Base-by-base conservation (phyloP, 92 coral and sea anemone species). In the Galaxea fascicularis region DNA sequence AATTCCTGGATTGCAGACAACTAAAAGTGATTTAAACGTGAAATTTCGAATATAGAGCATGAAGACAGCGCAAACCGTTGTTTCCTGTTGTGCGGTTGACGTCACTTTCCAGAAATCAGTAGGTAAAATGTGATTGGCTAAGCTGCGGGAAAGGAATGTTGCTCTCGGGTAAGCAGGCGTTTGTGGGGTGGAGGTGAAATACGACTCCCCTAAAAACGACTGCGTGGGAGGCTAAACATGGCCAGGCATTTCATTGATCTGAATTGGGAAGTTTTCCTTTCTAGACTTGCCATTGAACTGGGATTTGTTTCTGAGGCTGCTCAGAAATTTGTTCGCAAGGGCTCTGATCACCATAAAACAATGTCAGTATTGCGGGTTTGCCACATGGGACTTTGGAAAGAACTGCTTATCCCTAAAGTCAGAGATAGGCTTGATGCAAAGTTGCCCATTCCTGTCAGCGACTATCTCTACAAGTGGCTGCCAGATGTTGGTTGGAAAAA, bases 341-440 rank as follows among this genome's bases (percentile, higher is more conserved):
- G 71, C 35, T 65, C 44, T 6, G 71, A 65, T 65, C 45, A 65
- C 14, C 71, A 65, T 6, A 65, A 65, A 17, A 65, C 71, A 26
- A 10, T 29, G 71, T 65, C 45, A 8, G 16, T 65, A 1, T 4
- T 65, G 71, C 16, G 7, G 14, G 71, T 52, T 52, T 65, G 41
- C 4, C 44, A 13, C 71, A 26, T 10, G n/a, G 82, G 88, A 30
- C 15, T 65, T 5, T 78, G 83, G 84, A 11, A 47, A 9, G 89
- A 76, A 49, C 26, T 77, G 57, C 60, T 85, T 25, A 41, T 76
- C 13, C 84, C 89, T 1, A 77, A 85, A n/a, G 65, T 85, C 16
- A 51, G n/a, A 15, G 72, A 31, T 52, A 47, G 75, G 65, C 74
- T 60, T 49, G 49, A 17, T 21, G 35, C 65, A 20, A 35, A 66